Percentiles rank a stretch among this genome's conserved stretches.
These are phyloP conservation scores for Notodonta ziczac DNA, from an alignment of 2,888 invertebrate genomes.

Conservation along the genomic window DNA sequence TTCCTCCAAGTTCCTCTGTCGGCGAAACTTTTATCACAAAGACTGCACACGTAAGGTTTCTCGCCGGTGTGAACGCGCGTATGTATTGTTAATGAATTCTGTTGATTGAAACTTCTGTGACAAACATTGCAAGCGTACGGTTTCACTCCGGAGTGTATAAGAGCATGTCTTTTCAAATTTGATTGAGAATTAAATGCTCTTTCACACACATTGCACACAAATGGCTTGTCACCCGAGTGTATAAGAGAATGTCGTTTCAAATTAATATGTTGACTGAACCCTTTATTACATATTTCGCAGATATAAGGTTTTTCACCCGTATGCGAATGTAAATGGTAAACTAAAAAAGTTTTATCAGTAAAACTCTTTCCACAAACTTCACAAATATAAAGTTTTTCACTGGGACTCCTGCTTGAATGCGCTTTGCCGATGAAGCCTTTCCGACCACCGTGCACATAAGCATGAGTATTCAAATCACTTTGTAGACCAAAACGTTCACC, in stretches of 20 bases:
- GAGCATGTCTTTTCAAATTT: neutral
- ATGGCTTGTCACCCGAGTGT: neutral
- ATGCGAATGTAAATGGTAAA: neutral
- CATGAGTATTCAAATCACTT: neutral
- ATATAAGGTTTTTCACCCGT: neutral
- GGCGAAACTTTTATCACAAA: neutral
- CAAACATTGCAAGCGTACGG: constrained; percentile 1
- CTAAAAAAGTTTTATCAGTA: neutral
- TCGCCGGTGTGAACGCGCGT: neutral
- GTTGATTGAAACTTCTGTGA: neutral
- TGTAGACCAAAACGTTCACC: neutral
- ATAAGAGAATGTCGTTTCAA: neutral
- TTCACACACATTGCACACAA: constrained; percentile 3
- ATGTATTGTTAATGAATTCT: neutral
- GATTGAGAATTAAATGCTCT: constrained; percentile 3
- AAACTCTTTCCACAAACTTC: neutral
- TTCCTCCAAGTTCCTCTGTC: neutral
- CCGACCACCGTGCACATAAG: too few relatives aligned
- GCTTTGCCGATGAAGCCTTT: too few relatives aligned
- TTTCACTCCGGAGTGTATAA: neutral
- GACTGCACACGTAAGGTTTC: neutral
- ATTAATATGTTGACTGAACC: neutral
- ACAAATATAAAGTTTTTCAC: neutral
- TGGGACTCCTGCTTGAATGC: too few relatives aligned
- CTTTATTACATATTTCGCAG: neutral